Conservation (phyloP, 2,113 vertebrate species). For the Pelobates fuscus region DNA sequence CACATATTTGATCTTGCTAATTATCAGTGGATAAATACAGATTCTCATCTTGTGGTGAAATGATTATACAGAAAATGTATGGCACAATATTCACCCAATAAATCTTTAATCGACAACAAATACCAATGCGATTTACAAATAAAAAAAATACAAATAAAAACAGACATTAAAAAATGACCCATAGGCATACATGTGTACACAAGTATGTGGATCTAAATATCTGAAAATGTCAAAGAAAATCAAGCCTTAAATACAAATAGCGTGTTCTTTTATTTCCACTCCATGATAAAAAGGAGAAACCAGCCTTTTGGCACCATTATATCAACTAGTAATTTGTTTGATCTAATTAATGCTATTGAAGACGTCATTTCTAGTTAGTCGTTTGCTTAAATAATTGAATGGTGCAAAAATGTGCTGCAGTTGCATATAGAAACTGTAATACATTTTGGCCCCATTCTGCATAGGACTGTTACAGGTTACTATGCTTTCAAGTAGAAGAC, state of each 20-base stretch:
- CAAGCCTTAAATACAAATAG: constrained; percentile 23
- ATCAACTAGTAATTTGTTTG: constrained; percentile 47
- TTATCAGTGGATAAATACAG: constrained; percentile 17
- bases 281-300: constrained; percentile 36
- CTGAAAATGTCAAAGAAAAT: constrained; percentile 39
- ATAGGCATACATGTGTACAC: constrained; percentile 34
- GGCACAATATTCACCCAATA: constrained; percentile 64
- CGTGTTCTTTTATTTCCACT: neutral
- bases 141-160: constrained; percentile 24
- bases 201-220: constrained; percentile 30
- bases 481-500: constrained; percentile 3
- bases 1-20: neutral
- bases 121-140: constrained; percentile 37
- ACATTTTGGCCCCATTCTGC: constrained; percentile 32
- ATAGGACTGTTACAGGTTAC: neutral
- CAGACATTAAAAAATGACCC: constrained; percentile 42
- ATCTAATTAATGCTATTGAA: neutral
- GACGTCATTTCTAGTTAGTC: constrained; percentile 17
- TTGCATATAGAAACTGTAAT: constrained; percentile 22
- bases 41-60: constrained; percentile 5
- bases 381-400: too few species aligned
- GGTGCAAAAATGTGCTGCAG: constrained; percentile 15
- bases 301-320: constrained; percentile 73
- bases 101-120: constrained; percentile 49
- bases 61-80: constrained; percentile 53